These are phyloP conservation scores for Machimus rusticus DNA, from an alignment of 2,888 invertebrate species.

Conservation along the genomic window DNA sequence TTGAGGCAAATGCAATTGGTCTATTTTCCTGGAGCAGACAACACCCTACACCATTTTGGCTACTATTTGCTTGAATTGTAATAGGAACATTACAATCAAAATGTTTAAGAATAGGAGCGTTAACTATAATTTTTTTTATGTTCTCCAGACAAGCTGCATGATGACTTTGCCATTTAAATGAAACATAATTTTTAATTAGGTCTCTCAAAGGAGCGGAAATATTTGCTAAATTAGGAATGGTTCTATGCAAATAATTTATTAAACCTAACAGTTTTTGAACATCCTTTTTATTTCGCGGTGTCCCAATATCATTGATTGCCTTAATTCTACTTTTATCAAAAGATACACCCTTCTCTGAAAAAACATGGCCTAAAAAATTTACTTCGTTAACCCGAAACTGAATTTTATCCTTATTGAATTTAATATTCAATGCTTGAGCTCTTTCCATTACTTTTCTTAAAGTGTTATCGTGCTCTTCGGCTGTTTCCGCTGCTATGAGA, in stretches of 20 bases:
- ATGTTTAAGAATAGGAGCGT: background rate
- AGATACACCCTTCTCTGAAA: too few relatives aligned
- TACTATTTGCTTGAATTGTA: background rate
- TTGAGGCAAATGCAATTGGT: background rate
- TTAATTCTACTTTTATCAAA: too few relatives aligned
- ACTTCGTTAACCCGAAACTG: background rate
- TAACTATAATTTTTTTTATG: background rate
- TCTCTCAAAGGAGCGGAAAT: constrained; percentile 10
- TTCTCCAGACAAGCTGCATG: too few relatives aligned
- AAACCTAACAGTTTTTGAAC: too few relatives aligned
- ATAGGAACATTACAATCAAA: background rate
- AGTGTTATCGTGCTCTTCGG: background rate
- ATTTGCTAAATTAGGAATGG: constrained; percentile 32
- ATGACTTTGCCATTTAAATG: too few relatives aligned
- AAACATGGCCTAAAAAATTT: too few relatives aligned
- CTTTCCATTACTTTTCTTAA: too few relatives aligned
- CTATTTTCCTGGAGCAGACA: too few relatives aligned
- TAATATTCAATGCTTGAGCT: constrained; percentile 49
- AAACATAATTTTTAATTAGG: background rate
- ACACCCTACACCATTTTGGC: background rate
- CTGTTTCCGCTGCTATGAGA: background rate
- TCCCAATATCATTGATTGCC: too few relatives aligned
- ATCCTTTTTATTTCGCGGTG: too few relatives aligned
- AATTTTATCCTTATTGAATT: constrained; percentile 50
- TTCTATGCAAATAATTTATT: background rate